Conservation (phyloP, 1,140 invertebrate species). For the Brachionus sp. region DNA sequence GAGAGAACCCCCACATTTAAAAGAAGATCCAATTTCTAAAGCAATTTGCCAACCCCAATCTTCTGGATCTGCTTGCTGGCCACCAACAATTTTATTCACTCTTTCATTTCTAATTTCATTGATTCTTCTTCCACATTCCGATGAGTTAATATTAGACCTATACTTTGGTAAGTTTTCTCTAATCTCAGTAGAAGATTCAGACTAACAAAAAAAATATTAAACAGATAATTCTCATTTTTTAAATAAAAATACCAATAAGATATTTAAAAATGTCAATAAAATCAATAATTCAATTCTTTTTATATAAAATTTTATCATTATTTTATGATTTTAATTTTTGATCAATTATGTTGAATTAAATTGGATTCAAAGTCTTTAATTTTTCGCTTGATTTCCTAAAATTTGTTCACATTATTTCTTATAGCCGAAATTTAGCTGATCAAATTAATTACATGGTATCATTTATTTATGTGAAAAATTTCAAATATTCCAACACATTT, state of each 20-base stretch:
- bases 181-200: not conserved
- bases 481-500: too few species aligned
- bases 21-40: not conserved
- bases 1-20: conserved; percentile 61
- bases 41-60: conserved; percentile 39
- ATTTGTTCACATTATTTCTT: not conserved
- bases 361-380: not conserved
- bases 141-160: not conserved
- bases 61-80: not conserved
- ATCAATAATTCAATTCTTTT: not conserved
- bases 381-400: not conserved
- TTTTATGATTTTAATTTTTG: too few species aligned
- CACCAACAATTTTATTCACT: conserved; percentile 34
- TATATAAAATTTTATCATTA: not conserved
- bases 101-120: not conserved
- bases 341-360: too few species aligned
- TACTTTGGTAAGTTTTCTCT: not conserved
- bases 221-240: too few species aligned
- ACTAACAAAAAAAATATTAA: not conserved
- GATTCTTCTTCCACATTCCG: conserved; percentile 11
- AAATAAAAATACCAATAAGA: too few species aligned
- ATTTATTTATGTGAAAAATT: too few species aligned
- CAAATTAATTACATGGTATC: too few species aligned
- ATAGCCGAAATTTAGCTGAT: not conserved
- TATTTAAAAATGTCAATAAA: too few species aligned